Evolutionary conservation across 2,888 invertebrate genomes (phyloP).

Genomic region (Eudemis profundana): DNA sequence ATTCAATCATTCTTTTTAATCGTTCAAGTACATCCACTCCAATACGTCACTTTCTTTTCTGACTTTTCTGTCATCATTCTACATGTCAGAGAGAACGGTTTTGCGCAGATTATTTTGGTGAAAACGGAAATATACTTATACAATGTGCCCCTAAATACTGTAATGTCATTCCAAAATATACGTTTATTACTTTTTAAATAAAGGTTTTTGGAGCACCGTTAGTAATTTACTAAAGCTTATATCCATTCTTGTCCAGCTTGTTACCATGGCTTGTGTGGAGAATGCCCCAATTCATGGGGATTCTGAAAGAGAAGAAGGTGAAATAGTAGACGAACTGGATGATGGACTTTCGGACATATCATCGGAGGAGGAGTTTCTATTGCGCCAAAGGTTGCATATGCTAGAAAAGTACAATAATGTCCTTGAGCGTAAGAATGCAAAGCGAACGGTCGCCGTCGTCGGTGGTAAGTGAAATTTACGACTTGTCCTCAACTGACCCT

Average conservation of each 20-base stretch:
- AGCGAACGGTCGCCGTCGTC: conserved; percentile 59
- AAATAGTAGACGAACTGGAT: conserved; percentile 77
- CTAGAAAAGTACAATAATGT: conserved; percentile 80
- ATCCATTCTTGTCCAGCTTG: conserved; percentile 22
- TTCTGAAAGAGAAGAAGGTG: conserved; percentile 81
- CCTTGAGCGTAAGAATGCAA: conserved; percentile 79
- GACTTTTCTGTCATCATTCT: background rate
- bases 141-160: conserved; percentile 12
- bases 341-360: conserved; percentile 80
- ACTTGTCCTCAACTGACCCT: background rate
- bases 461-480: conserved; percentile 60
- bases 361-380: conserved; percentile 77
- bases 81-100: background rate
- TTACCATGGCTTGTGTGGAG: conserved; percentile 66
- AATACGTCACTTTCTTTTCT: background rate
- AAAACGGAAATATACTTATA: background rate
- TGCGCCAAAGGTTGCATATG: conserved; percentile 76
- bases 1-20: too few species aligned
- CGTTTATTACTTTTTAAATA: background rate
- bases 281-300: conserved; percentile 62
- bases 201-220: background rate
- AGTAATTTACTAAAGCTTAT: conserved; percentile 6
- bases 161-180: background rate
- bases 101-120: conserved; percentile 22
- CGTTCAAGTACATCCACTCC: background rate